phyloP scores from a whole-genome alignment of 2,797 vertebrate species.

The Melopsittacus undulatus region DNA sequence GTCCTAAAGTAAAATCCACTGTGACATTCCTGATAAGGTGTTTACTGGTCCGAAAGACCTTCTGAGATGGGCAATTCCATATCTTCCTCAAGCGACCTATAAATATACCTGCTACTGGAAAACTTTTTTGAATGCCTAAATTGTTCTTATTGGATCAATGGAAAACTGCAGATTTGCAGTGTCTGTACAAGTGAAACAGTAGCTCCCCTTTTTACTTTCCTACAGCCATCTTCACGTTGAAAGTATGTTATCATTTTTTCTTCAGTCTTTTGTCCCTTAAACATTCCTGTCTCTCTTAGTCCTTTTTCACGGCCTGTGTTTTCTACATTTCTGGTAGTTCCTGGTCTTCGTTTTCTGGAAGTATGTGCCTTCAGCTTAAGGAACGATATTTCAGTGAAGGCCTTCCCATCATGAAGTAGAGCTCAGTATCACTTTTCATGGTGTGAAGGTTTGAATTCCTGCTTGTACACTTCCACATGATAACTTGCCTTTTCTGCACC shows the following conservation, averaged over 20 bases:
- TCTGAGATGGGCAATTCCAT: not conserved
- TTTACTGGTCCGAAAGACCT: not conserved
- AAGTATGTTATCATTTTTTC: not conserved
- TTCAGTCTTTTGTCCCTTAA: not conserved
- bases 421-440: not conserved
- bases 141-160: not conserved
- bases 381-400: not conserved
- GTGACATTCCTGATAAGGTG: not conserved
- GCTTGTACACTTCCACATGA: not conserved
- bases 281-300: not conserved
- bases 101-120: not conserved
- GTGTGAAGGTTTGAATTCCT: not conserved
- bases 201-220: not conserved
- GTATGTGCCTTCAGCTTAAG: not conserved
- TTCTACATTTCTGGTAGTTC: not conserved
- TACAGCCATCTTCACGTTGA: not conserved
- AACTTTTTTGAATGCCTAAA: not conserved
- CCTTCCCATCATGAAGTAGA: not conserved
- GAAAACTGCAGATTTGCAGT: not conserved
- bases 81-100: not conserved
- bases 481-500: constrained; percentile 1
- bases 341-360: not conserved
- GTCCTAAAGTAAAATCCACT: not conserved
- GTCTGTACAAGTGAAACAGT: not conserved
- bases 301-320: not conserved